Evolutionary conservation across 2,113 vertebrate genomes (phyloP).

Genomic region (Orcinus orca): DNA sequence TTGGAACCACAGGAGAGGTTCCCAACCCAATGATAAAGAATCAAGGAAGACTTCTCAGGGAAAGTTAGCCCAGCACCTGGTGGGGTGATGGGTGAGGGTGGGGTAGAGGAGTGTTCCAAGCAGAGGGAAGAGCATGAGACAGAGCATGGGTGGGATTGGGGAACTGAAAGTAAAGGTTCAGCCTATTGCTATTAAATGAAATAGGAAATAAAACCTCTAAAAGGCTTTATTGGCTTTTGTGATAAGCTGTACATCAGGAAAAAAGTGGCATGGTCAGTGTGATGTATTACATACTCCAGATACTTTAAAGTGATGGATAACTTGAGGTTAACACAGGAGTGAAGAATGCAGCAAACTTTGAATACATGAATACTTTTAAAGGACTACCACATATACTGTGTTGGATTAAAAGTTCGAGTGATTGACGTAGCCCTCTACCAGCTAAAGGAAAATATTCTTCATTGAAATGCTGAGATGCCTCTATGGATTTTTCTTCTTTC

Average conservation of each 20-base stretch:
- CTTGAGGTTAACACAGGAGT: neutral
- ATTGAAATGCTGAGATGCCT: neutral
- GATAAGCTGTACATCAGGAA: neutral
- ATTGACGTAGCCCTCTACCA: neutral
- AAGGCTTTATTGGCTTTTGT: neutral
- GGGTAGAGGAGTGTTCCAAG: neutral
- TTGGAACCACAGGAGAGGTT: neutral
- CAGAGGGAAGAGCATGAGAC: neutral
- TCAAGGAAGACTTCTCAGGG: constrained; percentile 8
- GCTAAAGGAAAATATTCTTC: constrained; percentile 9
- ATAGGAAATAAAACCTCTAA: neutral
- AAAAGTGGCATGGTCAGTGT: neutral
- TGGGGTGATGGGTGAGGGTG: neutral
- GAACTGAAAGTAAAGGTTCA: neutral
- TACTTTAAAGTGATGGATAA: neutral
- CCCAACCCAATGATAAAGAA: neutral
- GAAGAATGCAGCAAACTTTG: neutral
- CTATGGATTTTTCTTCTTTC: constrained; percentile 23
- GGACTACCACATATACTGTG: neutral
- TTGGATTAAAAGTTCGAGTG: neutral
- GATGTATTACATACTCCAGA: neutral
- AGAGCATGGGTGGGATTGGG: neutral
- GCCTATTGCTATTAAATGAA: neutral
- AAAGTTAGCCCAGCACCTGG: neutral
- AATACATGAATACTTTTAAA: neutral